Evolutionary conservation across 2,113 vertebrate species (phyloP), one percentile per base, ranked within the genome.

Genomic region (Platysteira castanea): DNA sequence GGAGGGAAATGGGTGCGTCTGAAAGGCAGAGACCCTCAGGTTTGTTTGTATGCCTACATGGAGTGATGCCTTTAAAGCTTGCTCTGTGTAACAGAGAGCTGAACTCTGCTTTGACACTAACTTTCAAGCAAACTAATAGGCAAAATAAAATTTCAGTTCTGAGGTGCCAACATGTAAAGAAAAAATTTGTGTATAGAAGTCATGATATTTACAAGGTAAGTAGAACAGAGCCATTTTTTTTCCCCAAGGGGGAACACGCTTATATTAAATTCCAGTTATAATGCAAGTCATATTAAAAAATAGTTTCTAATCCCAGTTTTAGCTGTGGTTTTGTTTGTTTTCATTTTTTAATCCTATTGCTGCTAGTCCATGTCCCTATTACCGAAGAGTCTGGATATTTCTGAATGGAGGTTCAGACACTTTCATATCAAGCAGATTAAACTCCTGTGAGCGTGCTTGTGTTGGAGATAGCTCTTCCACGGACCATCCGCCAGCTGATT

Each of bases 401-500:
- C 63, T 87, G 39, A 87, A 39, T 26, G 35, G 53, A 42, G 9
- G 6, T 69, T 67, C 65, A 79, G 41, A 37, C 21, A 15, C 42
- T 73, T 81, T 18, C 20, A 3, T 26, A 39, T 28, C 57, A 73
- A 52, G 31, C 19, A 91, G 49, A 73, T 79, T 26, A 44, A 91
- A 64, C 7, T 42, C 17, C 46, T 54, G 14, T 27, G n/a, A 46
- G 24, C 0, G 0, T 82, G 41, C 27, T 42, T 27, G 22, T 13
- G 41, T 53, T 68, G 35, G 74, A 63, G 44, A 47, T 68, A 42
- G 54, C 41, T 89, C 47, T 67, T 81, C 31, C 49, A 27, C 0
- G 0, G 28, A 41, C 30, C 41, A 27, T 50, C 37, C 0, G 0
- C 17, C 75, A 70, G 39, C 54, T 76, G 85, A 90, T 42, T 0